Evolutionary conservation across 2,797 vertebrate species (phyloP), one percentile per base, ranked within the genome.

Genomic region (Xenopus petersii): DNA sequence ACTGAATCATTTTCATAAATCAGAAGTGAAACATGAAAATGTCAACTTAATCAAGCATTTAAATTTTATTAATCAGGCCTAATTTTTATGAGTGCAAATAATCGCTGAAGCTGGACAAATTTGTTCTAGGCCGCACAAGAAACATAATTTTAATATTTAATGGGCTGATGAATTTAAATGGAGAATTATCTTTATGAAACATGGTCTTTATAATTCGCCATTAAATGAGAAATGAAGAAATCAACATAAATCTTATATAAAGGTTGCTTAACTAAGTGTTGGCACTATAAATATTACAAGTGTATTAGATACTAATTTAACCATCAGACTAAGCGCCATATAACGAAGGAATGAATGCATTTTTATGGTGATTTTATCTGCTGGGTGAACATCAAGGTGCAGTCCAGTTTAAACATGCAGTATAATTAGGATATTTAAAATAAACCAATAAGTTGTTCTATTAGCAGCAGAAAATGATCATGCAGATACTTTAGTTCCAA

Each of bases 41-140:
- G 87, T 89, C 87, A 89, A 75, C 85, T 87, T 89, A 91, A 90
- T 91, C 85, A 92, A 92, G 87, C 88, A 88, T 92, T 90, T 87
- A 89, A 86, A 91, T 91, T 91, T 88, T 90, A 92, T 89, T 92
- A 89, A 89, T 89, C 82, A 89, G 88, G 87, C 86, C 89, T 91
- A 91, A 91, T 92, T 89, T 92, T 92, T 89, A 89, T 92, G 90
- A 91, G 85, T 84, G 89, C 87, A 91, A 86, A 87, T 90, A 91
- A 91, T 90, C 84, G 83, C 85, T 88, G 88, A 91, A 91, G 89
- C 83, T 85, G 83, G 89, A 88, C 88, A 90, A 89, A 92, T 90
- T 92, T 91, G 82, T 84, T 87, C 81, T 84, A 84, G 59, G 90
- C 90, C 88, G 87, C 85, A 87, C 85, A 86, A 89, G 88, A 91